Evolutionary conservation across 2,797 vertebrate genomes (phyloP).

Genomic region (Thunnus albacares): DNA sequence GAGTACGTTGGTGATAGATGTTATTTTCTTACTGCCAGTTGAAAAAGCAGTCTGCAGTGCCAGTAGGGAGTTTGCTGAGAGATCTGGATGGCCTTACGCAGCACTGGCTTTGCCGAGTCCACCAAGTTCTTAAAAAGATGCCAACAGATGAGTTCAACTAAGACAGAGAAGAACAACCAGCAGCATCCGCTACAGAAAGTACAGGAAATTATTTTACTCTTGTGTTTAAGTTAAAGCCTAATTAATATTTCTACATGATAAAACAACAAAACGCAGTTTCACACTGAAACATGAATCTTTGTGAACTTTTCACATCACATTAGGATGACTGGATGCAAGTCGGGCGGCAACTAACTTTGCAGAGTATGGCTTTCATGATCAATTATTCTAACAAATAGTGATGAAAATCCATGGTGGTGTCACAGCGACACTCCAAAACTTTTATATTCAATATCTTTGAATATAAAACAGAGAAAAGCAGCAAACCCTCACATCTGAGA

Average conservation of each 20-base stretch:
- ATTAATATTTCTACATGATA: neutral
- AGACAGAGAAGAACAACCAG: neutral
- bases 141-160: neutral
- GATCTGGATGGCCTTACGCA: conserved; percentile 95
- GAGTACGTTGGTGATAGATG: neutral
- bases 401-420: too few species aligned
- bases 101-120: conserved; percentile 93
- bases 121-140: conserved; percentile 89
- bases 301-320: neutral
- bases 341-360: too few species aligned
- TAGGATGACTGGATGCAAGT: neutral
- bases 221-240: neutral
- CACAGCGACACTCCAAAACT: too few species aligned
- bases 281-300: too few species aligned
- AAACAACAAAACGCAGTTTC: neutral
- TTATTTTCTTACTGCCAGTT: conserved; percentile 88
- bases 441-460: too few species aligned
- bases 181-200: neutral
- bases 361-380: too few species aligned
- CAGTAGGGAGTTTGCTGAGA: conserved; percentile 95
- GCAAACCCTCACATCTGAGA: too few species aligned
- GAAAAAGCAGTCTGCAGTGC: conserved; percentile 95
- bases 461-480: too few species aligned
- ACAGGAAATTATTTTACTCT: neutral
- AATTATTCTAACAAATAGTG: too few species aligned